Evolutionary conservation across 2,797 vertebrate genomes (phyloP), one percentile per base, ranked within the genome.

Genomic region (Agapornis canus): DNA sequence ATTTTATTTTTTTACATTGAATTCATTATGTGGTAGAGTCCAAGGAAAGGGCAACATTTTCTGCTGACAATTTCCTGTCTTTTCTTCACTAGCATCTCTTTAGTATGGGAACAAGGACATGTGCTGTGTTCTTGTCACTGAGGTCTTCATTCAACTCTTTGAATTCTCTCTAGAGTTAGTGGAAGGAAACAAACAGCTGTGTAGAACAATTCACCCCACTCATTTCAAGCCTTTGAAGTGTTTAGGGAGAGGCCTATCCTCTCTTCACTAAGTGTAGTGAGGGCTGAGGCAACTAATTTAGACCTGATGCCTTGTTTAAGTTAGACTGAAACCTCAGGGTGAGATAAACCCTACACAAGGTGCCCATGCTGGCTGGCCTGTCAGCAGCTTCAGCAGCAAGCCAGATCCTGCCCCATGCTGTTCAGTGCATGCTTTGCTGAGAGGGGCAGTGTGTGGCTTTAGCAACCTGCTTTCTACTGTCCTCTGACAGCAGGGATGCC

Each of bases 21-120:
- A 81, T 95, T 95, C 72, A 64, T 89, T 91, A 84, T 83, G 52
- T 16, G 39, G 84, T 84, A 89, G 93, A 92, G 69, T 77, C 29
- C 76, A 83, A 94, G 83, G 86, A 70, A 96, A 92, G 86, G 88
- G 11, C 32, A 92, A 88, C 31, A 75, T 92, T 96, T 96, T 95
- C 69, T 89, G 56, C 72, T 84, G 94, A 90, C 85, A 80, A 87
- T 96, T 96, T 96, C 86, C 88, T 95, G 78, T 76, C 90, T 97
- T 94, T 47, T 91, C 85, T 94, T 88, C 54, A 57, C 39, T 65
- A 91, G 35, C 39, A 68, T 78, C 95, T 81, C 25, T 15, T 93
- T 85, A 51, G 21, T 22, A 1, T 40, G 82, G 75, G 40, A 80
- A 73, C 68, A 64, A 40, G 71, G 76, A 71, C 68, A 51, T 42